Evolutionary conservation across 2,113 vertebrate genomes (phyloP), one percentile per base, ranked within the genome.

Genomic region (Anolis sagrei): DNA sequence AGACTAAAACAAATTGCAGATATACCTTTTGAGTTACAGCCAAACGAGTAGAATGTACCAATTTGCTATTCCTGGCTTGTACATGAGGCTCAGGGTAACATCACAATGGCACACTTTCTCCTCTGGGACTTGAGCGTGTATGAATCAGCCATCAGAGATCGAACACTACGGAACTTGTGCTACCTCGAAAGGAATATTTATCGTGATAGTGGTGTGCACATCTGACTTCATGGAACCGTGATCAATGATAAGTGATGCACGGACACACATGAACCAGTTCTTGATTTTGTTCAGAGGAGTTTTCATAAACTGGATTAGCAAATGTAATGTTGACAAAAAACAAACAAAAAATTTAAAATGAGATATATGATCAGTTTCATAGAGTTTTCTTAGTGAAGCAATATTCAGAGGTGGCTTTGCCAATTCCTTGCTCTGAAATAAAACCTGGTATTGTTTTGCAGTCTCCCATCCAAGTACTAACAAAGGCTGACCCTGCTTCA

Each of bases 21-120:
- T 13, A 23, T 68, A 58, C 36, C 36, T 62, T 48, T 69, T 68
- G 44, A 51, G 23, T 25, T 27, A n/a, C 25, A 85, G 82, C 84
- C 69, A 90, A 14, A 62, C 49, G 32, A 21, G 39, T 87, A 73
- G 82, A 81, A 18, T 80, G 66, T 83, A 85, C 81, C 82, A 69
- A 27, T 87, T 51, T 76, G 74, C n/a, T 85, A 51, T 64, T 62
- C 82, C 84, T 70, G 78, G 72, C 89, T 92, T 83, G 78, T 51
- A 34, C 16, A 25, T 29, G 79, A 81, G 61, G 39, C 14, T 49
- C 51, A 49, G 32, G n/a, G 39, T 58, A 32, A 58, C 32, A 69
- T 4, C 32, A 11, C 48, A 68, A 51, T 69, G 27, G 48, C 27
- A 29, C n/a, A 18, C 34, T 69, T 27, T 29, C 62, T 9, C 49